phyloP scores from a whole-genome alignment of 1,140 invertebrate species.

The Zophobas atratus region DNA sequence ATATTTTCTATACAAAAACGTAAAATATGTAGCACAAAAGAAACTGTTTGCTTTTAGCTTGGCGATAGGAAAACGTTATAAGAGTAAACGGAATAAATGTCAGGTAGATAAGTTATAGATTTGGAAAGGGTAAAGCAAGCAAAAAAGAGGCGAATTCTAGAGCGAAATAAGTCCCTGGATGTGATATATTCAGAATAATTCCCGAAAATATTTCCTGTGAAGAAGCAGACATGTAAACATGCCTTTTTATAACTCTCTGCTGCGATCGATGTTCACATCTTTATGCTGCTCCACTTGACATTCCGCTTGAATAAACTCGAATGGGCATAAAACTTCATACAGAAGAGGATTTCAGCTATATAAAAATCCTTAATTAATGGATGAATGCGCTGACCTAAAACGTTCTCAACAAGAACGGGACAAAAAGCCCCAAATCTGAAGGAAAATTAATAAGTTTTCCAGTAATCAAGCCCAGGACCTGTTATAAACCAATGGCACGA shows the following conservation, averaged over 20 bases:
- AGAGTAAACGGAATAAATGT: constrained; percentile 43
- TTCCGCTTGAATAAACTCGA: constrained; percentile 44
- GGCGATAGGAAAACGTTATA: constrained; percentile 35
- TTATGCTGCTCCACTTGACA: constrained; percentile 47
- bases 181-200: constrained; percentile 50
- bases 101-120: constrained; percentile 46
- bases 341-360: constrained; percentile 31
- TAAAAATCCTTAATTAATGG: constrained; percentile 40
- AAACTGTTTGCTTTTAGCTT: constrained; percentile 31
- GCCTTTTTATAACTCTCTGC: constrained; percentile 44
- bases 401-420: neutral
- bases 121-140: constrained; percentile 22
- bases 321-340: constrained; percentile 44
- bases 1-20: constrained; percentile 1
- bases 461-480: neutral
- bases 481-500: neutral
- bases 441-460: constrained; percentile 5
- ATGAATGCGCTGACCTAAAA: constrained; percentile 20
- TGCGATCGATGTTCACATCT: constrained; percentile 50
- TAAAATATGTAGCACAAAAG: constrained; percentile 18
- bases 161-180: constrained; percentile 24
- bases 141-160: constrained; percentile 38
- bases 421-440: neutral
- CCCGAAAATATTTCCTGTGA: constrained; percentile 45
- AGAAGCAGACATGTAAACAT: constrained; percentile 47